Evolutionary conservation across 2,113 vertebrate genomes (phyloP), one percentile per base, ranked within the genome.

Genomic region (Synchiropus splendidus): DNA sequence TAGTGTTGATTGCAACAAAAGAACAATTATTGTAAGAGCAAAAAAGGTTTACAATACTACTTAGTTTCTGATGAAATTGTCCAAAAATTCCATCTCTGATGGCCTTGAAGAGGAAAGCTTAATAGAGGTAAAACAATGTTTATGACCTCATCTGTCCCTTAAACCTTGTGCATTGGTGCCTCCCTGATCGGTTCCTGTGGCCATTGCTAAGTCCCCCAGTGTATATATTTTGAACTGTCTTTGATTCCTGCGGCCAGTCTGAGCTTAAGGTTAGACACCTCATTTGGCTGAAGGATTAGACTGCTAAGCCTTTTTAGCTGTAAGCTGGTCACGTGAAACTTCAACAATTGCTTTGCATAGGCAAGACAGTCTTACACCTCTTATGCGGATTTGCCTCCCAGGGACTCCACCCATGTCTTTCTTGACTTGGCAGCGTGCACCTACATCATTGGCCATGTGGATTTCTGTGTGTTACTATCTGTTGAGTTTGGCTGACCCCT

Each of bases 241-340:
- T 62, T 71, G 64, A 75, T 72, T 72, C 63, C 46, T 48, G 13
- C 33, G 50, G 43, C 48, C 40, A 40, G 62, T 45, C 56, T 63
- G 44, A 65, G 60, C 47, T 47, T 70, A 6, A 60, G 48, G 58
- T 77, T 63, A 72, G 70, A 69, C 67, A 57, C 72, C 68, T 75
- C 67, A 69, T 77, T 73, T 77, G 71, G 68, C 62, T 61, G 40
- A 65, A 62, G 77, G 72, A 82, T 83, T 82, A 81, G 64, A 58
- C 54, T 10, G 2, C 37, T 78, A 80, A 86, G 64, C 77, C 70
- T 61, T 82, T n/a, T 82, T 72, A 78, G 71, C 37, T 52, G 60
- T 74, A 79, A 77, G 49, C 73, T 60, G 66, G 66, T 77, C 62
- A 69, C 75, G 69, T 72, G 75, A 66, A 79, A 78, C 71, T 67